A percentile compares a stretch with the other conserved stretches of the same genome.
These are phyloP conservation scores for Spilogale gracilis DNA, from an alignment of 2,113 vertebrate genomes.

Conservation along the genomic window DNA sequence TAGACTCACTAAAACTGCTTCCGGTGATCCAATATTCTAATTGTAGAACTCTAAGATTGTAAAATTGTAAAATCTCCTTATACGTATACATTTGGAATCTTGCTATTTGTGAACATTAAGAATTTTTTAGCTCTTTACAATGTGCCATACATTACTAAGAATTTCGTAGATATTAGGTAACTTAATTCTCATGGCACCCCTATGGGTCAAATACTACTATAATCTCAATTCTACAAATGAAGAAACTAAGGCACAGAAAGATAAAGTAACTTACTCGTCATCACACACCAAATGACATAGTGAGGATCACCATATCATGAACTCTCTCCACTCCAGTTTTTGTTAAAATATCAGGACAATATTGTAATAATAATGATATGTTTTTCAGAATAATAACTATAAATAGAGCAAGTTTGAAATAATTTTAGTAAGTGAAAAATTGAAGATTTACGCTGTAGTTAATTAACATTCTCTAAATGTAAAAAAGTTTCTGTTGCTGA, in stretches of 20 bases:
- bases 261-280: background rate
- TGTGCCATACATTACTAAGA: background rate
- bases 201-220: background rate
- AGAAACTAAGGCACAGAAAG: background rate
- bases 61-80: background rate
- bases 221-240: background rate
- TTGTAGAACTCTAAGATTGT: background rate
- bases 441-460: background rate
- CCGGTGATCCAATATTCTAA: background rate
- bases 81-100: background rate
- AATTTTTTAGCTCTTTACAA: background rate
- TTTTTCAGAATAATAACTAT: slow-evolving; percentile 4
- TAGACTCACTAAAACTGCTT: background rate
- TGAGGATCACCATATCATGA: background rate
- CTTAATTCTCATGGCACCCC: background rate
- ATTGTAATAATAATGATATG: background rate
- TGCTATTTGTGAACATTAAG: background rate
- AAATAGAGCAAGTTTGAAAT: background rate
- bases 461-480: slow-evolving; percentile 41
- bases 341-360: background rate
- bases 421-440: background rate
- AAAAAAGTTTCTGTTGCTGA: slow-evolving; percentile 35
- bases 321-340: background rate
- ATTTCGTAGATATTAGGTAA: background rate
- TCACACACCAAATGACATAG: background rate